These are phyloP conservation scores for Puma concolor DNA, from an alignment of 2,113 vertebrate species.

Conservation along the genomic window DNA sequence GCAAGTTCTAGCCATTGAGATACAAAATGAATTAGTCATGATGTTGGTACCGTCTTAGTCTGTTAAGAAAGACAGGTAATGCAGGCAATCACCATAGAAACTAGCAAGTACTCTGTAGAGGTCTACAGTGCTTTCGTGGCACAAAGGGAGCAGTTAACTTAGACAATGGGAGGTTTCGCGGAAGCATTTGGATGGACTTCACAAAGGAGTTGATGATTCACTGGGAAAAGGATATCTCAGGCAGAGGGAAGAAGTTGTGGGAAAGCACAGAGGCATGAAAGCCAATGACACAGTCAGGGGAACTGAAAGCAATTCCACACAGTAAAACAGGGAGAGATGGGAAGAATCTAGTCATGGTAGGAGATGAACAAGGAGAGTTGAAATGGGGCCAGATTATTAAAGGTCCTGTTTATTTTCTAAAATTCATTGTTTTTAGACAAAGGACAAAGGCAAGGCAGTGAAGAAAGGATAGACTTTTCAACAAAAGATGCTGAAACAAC, in stretches of 20 bases:
- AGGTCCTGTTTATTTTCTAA: not conserved
- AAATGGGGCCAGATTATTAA: not conserved
- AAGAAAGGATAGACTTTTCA: not conserved
- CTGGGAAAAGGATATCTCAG: not conserved
- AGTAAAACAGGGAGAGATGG: not conserved
- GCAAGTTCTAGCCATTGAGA: not conserved
- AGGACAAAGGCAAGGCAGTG: not conserved
- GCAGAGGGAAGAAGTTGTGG: not conserved
- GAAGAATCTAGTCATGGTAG: not conserved
- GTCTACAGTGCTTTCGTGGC: not conserved
- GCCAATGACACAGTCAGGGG: not conserved
- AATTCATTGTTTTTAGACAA: not conserved
- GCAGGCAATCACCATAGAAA: not conserved
- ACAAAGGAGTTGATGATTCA: not conserved
- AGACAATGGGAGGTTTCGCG: not conserved
- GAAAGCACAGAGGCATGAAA: not conserved
- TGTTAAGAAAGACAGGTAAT: not conserved
- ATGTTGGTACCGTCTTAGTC: not conserved
- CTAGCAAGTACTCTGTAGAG: not conserved
- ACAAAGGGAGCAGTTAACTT: not conserved
- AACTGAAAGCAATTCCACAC: not conserved
- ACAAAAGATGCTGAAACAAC: not conserved
- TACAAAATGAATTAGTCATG: not conserved
- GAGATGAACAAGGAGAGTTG: not conserved
- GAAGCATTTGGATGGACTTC: not conserved